Evolutionary conservation across 2,797 vertebrate genomes (phyloP).

Genomic region (Calcarius lapponicus): DNA sequence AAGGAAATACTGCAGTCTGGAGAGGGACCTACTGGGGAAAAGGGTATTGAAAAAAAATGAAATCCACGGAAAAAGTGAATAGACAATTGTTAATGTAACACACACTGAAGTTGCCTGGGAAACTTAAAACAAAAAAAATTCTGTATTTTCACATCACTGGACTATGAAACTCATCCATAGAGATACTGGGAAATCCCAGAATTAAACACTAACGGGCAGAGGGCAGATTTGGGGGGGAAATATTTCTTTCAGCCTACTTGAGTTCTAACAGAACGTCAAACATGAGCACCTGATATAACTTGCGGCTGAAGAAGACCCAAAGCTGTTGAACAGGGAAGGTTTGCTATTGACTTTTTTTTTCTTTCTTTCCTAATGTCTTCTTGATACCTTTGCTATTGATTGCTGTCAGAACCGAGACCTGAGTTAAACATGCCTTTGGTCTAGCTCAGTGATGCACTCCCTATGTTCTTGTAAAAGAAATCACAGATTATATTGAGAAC

Average conservation of each 20-base stretch:
- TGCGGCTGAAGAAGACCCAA: not conserved
- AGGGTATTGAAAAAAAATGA: not conserved
- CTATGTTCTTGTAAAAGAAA: not conserved
- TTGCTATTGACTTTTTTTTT: not conserved
- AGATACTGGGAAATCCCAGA: not conserved
- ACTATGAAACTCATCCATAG: not conserved
- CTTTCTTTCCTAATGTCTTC: not conserved
- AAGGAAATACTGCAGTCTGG: not conserved
- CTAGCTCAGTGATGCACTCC: not conserved
- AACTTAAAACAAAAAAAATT: not conserved
- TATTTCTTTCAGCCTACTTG: not conserved
- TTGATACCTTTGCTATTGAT: not conserved
- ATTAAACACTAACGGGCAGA: not conserved
- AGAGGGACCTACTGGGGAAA: not conserved
- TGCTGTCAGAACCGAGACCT: constrained; percentile 4
- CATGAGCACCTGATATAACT: not conserved
- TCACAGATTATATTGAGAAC: not conserved
- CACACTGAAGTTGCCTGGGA: not conserved
- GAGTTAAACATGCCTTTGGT: not conserved
- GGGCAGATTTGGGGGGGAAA: not conserved
- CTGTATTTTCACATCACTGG: not conserved
- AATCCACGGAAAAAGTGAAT: not conserved
- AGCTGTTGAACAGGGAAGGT: not conserved
- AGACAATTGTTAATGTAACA: not conserved
- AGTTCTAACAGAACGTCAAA: not conserved